Percentiles rank a stretch among this genome's conserved stretches.
phyloP scores from a whole-genome alignment of 2,113 vertebrate genomes.

The Eublepharis macularius region DNA sequence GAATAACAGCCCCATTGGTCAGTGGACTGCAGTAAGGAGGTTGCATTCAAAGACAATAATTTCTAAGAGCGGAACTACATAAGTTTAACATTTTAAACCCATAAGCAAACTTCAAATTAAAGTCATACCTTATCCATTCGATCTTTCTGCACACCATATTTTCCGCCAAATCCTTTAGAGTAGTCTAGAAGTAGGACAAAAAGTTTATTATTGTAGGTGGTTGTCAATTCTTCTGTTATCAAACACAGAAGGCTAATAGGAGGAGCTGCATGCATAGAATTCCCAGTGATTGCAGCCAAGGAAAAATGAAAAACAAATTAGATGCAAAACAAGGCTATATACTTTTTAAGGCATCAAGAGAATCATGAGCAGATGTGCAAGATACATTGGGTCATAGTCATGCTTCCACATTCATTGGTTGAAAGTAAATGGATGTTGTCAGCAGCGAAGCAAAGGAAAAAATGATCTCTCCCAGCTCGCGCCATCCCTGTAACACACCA shows the following conservation, averaged over 20 bases:
- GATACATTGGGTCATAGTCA: constrained; percentile 7
- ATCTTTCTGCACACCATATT: constrained; percentile 93
- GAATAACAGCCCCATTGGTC: no score
- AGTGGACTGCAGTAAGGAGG: no score
- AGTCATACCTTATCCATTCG: constrained; percentile 92
- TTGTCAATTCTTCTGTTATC: background rate
- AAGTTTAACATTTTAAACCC: background rate
- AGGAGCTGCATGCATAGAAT: constrained; percentile 51
- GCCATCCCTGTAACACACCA: constrained; percentile 31
- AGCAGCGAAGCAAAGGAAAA: constrained; percentile 55
- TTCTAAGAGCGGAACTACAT: background rate
- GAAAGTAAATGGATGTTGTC: constrained; percentile 1
- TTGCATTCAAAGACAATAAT: background rate
- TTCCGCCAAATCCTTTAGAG: constrained; percentile 93
- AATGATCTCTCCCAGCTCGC: constrained; percentile 31
- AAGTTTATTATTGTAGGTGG: background rate
- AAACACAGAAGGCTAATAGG: background rate
- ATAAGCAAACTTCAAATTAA: background rate
- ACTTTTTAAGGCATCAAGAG: constrained; percentile 17
- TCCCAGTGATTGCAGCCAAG: constrained; percentile 34
- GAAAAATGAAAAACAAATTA: constrained; percentile 24
- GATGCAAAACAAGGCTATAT: constrained; percentile 23
- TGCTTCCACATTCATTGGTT: constrained; percentile 43
- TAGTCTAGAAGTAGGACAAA: constrained; percentile 82
- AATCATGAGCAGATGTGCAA: constrained; percentile 36